These are phyloP conservation scores for Zosterops hypoxanthus DNA, from an alignment of 2,113 vertebrate species.

Conservation along the genomic window DNA sequence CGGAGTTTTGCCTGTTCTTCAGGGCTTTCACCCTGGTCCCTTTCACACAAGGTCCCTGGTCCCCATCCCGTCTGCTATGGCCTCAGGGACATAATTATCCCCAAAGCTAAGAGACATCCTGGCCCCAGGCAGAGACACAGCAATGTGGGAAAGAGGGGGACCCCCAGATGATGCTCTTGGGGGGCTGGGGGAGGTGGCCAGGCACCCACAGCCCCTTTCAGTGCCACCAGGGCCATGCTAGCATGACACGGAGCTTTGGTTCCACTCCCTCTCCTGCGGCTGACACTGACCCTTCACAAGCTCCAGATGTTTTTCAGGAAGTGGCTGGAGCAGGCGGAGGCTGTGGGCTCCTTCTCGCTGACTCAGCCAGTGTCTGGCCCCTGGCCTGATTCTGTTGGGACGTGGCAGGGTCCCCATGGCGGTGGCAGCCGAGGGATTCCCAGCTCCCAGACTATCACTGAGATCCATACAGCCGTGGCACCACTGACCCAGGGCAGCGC, in stretches of 20 bases:
- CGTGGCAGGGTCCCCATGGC: background rate
- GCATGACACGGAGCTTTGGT: background rate
- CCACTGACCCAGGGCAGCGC: background rate
- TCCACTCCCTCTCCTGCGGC: fast-evolving
- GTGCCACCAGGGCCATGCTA: fast-evolving
- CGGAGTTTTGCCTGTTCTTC: background rate
- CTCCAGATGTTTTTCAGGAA: slow-evolving; percentile 46
- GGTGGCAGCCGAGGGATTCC: background rate
- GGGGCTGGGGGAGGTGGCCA: fast-evolving
- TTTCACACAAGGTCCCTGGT: fast-evolving
- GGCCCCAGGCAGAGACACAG: background rate
- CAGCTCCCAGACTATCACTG: background rate
- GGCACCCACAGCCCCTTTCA: background rate
- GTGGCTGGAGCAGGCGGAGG: background rate
- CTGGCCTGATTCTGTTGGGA: background rate
- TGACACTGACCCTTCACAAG: background rate
- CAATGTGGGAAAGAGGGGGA: fast-evolving
- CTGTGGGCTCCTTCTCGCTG: background rate
- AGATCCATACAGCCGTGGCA: background rate
- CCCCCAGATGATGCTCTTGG: background rate
- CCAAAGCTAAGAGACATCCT: background rate
- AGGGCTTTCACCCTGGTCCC: background rate
- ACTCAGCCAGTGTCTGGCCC: background rate
- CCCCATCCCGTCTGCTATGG: background rate
- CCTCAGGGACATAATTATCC: background rate